Percentiles rank a stretch among this genome's conserved stretches.
Conservation (phyloP, 2,113 vertebrate species). For the Merops nubicus region DNA sequence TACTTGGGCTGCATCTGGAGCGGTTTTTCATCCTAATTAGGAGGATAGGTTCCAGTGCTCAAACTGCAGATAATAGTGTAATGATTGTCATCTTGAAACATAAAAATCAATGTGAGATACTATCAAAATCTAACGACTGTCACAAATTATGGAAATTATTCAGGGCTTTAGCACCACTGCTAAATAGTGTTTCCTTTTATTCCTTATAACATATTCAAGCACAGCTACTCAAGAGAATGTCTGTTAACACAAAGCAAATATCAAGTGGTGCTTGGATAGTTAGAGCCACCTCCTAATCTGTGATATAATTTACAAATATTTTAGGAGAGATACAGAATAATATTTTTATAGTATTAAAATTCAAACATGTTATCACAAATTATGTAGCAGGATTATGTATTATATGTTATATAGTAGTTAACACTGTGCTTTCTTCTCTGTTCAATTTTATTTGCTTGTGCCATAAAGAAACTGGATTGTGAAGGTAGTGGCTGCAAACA, state of each 20-base stretch:
- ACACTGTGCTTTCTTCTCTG: background rate
- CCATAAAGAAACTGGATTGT: background rate
- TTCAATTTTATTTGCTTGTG: background rate
- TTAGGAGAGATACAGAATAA: background rate
- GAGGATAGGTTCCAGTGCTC: conserved; percentile 76
- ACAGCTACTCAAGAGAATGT: conserved; percentile 8
- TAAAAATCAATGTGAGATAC: conserved; percentile 74
- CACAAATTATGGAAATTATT: conserved; percentile 78
- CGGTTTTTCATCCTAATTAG: conserved; percentile 83
- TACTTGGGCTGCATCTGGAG: conserved; percentile 73
- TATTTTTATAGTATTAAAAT: background rate
- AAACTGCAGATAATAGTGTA: conserved; percentile 79
- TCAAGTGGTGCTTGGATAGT: conserved; percentile 51
- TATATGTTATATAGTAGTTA: too few species aligned
- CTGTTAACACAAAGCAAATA: conserved; percentile 47
- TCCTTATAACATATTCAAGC: conserved; percentile 4
- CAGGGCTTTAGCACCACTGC: conserved; percentile 61
- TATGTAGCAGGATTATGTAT: background rate
- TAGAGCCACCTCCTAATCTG: background rate
- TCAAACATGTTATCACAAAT: background rate
- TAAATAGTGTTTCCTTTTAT: conserved; percentile 27
- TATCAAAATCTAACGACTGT: conserved; percentile 69
- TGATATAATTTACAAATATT: conserved; percentile 24
- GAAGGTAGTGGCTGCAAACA: background rate
- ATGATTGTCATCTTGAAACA: conserved; percentile 82